Evolutionary conservation across 2,888 invertebrate species (phyloP).

Genomic region (Mesodorylaimus sp.): DNA sequence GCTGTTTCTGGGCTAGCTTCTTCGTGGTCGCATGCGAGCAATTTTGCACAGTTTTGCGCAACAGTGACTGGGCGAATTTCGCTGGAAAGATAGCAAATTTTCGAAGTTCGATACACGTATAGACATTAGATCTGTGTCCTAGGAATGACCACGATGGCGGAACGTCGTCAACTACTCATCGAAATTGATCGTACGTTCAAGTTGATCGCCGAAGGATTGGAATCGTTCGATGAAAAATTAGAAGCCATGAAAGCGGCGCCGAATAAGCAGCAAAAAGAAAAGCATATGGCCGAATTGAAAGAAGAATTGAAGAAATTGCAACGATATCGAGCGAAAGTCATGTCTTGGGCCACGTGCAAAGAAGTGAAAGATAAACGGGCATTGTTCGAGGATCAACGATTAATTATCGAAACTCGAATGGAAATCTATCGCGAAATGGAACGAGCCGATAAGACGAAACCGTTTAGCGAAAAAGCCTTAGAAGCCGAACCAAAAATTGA

Average conservation of each 20-base stretch:
- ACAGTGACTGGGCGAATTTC: too few species aligned
- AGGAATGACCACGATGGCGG: slow-evolving; percentile 1
- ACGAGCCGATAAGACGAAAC: neutral
- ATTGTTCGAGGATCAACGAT: neutral
- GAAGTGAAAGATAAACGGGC: neutral
- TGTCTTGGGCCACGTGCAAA: neutral
- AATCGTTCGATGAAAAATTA: neutral
- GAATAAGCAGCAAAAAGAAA: neutral
- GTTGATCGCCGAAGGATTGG: neutral
- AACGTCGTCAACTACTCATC: neutral
- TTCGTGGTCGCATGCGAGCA: too few species aligned
- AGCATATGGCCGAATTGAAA: neutral
- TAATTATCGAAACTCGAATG: slow-evolving; percentile 1
- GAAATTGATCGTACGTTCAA: slow-evolving; percentile 1
- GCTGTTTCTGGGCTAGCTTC: too few species aligned
- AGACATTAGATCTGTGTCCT: too few species aligned
- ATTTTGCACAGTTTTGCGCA: too few species aligned
- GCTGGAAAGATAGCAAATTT: too few species aligned
- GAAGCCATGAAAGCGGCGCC: neutral
- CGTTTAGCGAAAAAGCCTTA: slow-evolving; percentile 3
- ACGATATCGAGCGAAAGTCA: neutral
- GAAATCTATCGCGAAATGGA: neutral
- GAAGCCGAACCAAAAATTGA: slow-evolving; percentile 4
- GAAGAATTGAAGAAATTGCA: slow-evolving; percentile 3
- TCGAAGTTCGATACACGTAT: too few species aligned